Conservation (phyloP, 2,888 invertebrate genomes). For the Pinctada fucata region DNA sequence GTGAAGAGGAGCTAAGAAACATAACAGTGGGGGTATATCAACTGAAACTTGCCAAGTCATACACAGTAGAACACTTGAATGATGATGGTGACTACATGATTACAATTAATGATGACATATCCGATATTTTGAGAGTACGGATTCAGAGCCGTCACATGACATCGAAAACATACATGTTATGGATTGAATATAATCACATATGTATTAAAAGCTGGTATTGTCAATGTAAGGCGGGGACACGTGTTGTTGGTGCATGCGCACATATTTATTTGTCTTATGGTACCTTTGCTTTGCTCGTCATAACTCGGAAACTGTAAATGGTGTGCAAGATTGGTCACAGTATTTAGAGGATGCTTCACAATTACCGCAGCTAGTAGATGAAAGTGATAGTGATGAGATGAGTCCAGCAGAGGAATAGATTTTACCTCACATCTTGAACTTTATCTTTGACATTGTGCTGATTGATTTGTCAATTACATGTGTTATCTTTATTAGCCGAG, state of each 20-base stretch:
- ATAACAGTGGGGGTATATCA: slow-evolving; percentile 26
- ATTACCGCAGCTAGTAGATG: slow-evolving; percentile 2
- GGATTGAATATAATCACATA: slow-evolving; percentile 18
- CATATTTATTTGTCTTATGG: slow-evolving; percentile 27
- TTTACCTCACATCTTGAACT: no score
- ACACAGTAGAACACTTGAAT: slow-evolving; percentile 23
- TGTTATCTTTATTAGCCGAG: no score
- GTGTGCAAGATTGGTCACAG: slow-evolving; percentile 13
- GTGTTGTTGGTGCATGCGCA: slow-evolving; percentile 25
- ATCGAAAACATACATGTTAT: slow-evolving; percentile 5
- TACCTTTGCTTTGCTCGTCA: slow-evolving; percentile 20
- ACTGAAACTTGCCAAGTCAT: slow-evolving; percentile 24
- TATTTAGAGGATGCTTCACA: slow-evolving; percentile 16
- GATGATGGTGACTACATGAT: slow-evolving; percentile 24
- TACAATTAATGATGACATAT: not conserved
- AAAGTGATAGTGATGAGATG: slow-evolving; percentile 6
- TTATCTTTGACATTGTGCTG: no score
- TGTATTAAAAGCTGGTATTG: slow-evolving; percentile 25
- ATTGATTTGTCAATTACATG: no score
- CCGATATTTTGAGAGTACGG: not conserved
- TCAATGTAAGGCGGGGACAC: slow-evolving; percentile 21
- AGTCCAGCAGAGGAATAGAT: no score
- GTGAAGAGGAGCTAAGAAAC: slow-evolving; percentile 24
- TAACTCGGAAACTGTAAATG: not conserved
- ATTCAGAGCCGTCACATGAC: slow-evolving; percentile 32